Evolutionary conservation across 2,797 vertebrate genomes (phyloP), one percentile per base, ranked within the genome.

Genomic region (Sebastes paucispinis): DNA sequence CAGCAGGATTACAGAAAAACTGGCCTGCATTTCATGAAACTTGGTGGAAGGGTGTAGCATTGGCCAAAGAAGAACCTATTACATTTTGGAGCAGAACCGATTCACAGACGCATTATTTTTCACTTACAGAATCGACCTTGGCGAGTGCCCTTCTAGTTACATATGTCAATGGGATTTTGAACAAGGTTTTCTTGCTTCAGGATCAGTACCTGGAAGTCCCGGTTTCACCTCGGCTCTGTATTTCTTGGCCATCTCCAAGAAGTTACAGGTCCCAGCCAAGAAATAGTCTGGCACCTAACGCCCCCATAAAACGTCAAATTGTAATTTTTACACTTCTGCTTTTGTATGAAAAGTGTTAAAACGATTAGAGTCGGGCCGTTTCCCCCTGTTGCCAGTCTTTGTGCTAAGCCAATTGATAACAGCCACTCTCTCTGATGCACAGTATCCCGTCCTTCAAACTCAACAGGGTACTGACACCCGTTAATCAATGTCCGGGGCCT

Each of bases 401-500:
- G 39, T 54, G 43, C 18, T 27, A 31, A 55, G 22, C 78, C 75
- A 64, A 12, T 2, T 68, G 79, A 34, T 62, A 77, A 78, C 55
- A 82, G 74, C 60, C 67, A 59, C 73, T 83, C 39, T 88, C 75
- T 83, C 84, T 82, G 72, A 87, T 73, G 73, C 77, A 39, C 69
- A 36, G 67, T 18, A 80, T 77, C 74, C 86, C 2, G 71, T 83
- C 86, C 83, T 88, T 89, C 75, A 84, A 80, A 79, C 70, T 70
- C 84, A 34, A 64, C 77, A 62, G 87, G 75, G 75, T 50, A 84
- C 79, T 76, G 86, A 88, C 88, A 86, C 85, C 85, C 75, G 80
- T 89, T 91, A 88, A 91, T 93, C 92, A 91, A 83, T 88, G 84
- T 69, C 62, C 16, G n/a, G 47, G 71, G 71, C 75, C 82, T 91